phyloP scores from a whole-genome alignment of 2,113 vertebrate species.

The Anolis carolinensis region DNA sequence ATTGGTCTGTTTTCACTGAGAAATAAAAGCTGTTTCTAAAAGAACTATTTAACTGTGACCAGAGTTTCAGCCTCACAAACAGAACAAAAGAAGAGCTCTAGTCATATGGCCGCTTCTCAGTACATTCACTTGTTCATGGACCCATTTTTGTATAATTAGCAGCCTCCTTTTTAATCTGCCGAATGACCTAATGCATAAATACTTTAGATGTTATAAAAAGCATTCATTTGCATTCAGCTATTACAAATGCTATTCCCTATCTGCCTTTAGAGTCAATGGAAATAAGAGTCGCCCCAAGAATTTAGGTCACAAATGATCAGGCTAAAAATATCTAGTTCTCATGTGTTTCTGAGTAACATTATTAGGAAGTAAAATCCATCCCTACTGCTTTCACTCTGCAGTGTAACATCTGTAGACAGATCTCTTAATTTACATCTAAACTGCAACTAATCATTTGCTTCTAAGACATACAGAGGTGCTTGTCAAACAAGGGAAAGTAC shows the following conservation, averaged over 20 bases:
- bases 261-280: slow-evolving; percentile 7
- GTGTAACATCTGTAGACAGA: slow-evolving; percentile 28
- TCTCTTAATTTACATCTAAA: slow-evolving; percentile 23
- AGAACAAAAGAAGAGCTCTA: slow-evolving; percentile 69
- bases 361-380: neutral
- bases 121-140: slow-evolving; percentile 41
- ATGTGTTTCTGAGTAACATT: neutral
- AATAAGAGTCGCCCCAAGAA: neutral
- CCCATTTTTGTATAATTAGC: slow-evolving; percentile 68
- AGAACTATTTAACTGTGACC: slow-evolving; percentile 79
- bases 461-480: slow-evolving; percentile 24
- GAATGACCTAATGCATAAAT: slow-evolving; percentile 63
- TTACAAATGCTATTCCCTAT: slow-evolving; percentile 2
- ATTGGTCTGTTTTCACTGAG: slow-evolving; percentile 69
- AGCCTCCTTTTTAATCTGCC: slow-evolving; percentile 59
- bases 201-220: slow-evolving; percentile 51
- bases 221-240: slow-evolving; percentile 45
- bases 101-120: slow-evolving; percentile 38
- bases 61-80: slow-evolving; percentile 65
- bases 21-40: slow-evolving; percentile 74
- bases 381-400: slow-evolving; percentile 35
- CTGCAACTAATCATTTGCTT: slow-evolving; percentile 25
- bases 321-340: slow-evolving; percentile 1
- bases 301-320: slow-evolving; percentile 28
- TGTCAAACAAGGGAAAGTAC: slow-evolving; percentile 15